These are phyloP conservation scores for Falco rusticolus DNA, from an alignment of 2,797 vertebrate genomes.

Conservation along the genomic window DNA sequence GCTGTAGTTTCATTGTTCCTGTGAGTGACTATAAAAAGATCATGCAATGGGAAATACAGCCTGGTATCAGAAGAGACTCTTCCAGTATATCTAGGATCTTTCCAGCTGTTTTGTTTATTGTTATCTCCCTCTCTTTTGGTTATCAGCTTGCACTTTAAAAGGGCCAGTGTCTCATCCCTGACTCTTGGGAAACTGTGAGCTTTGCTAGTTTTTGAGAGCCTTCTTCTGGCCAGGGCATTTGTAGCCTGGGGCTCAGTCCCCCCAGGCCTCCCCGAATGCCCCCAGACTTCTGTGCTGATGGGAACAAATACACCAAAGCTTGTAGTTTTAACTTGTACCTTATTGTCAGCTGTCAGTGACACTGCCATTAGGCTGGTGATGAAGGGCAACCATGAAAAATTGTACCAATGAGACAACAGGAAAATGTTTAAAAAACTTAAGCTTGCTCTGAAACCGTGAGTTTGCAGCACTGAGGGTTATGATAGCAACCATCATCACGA, in stretches of 20 bases:
- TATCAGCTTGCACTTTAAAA: neutral
- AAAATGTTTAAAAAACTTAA: neutral
- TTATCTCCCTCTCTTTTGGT: neutral
- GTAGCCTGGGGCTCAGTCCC: neutral
- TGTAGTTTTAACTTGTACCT: neutral
- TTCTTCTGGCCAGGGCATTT: neutral
- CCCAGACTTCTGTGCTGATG: neutral
- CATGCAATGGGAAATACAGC: neutral
- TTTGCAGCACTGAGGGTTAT: neutral
- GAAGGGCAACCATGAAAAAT: neutral
- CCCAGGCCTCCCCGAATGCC: neutral
- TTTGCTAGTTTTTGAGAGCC: neutral
- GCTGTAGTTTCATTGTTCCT: neutral
- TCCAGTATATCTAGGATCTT: neutral
- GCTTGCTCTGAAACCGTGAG: neutral
- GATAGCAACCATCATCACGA: neutral
- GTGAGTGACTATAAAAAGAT: constrained; percentile 6
- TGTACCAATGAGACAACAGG: neutral
- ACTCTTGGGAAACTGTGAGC: neutral
- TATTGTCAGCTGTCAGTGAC: neutral
- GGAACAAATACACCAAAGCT: neutral
- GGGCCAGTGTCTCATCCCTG: neutral
- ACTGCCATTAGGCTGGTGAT: neutral
- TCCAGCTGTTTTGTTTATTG: neutral
- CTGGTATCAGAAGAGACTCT: neutral